Conservation (phyloP, 2,888 invertebrate genomes). For the Tinea trinotella region DNA sequence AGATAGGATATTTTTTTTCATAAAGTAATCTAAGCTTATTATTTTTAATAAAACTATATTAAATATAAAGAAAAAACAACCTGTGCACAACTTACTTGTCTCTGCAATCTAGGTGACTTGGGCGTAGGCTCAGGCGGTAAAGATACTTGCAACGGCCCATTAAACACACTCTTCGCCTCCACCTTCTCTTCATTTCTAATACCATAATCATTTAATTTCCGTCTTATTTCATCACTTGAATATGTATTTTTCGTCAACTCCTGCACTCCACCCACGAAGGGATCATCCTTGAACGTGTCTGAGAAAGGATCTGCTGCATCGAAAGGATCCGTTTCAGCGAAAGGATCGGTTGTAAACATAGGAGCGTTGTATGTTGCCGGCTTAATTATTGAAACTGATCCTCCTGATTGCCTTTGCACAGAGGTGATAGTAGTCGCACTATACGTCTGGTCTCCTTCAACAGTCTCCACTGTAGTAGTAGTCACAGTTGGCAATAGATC, state of each 20-base stretch:
- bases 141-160: slow-evolving; percentile 79
- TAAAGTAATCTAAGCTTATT: no score
- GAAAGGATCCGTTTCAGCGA: slow-evolving; percentile 81
- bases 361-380: slow-evolving; percentile 38
- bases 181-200: slow-evolving; percentile 31
- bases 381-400: slow-evolving; percentile 58
- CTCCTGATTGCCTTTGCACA: slow-evolving; percentile 60
- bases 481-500: slow-evolving; percentile 44
- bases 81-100: slow-evolving; percentile 51
- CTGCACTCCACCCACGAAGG: slow-evolving; percentile 65
- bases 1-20: no score
- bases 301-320: slow-evolving; percentile 79
- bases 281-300: slow-evolving; percentile 74
- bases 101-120: slow-evolving; percentile 54
- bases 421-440: slow-evolving; percentile 64
- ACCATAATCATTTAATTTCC: slow-evolving; percentile 34
- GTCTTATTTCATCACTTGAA: slow-evolving; percentile 40
- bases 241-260: slow-evolving; percentile 47
- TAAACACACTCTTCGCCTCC: slow-evolving; percentile 58
- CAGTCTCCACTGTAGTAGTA: slow-evolving; percentile 34
- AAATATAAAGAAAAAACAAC: no score
- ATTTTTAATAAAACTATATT: no score
- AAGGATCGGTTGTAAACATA: slow-evolving; percentile 73
- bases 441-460: slow-evolving; percentile 44
- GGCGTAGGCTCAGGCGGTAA: slow-evolving; percentile 75